Conservation (phyloP, 1,140 invertebrate genomes). For the Drosophila takahashii region DNA sequence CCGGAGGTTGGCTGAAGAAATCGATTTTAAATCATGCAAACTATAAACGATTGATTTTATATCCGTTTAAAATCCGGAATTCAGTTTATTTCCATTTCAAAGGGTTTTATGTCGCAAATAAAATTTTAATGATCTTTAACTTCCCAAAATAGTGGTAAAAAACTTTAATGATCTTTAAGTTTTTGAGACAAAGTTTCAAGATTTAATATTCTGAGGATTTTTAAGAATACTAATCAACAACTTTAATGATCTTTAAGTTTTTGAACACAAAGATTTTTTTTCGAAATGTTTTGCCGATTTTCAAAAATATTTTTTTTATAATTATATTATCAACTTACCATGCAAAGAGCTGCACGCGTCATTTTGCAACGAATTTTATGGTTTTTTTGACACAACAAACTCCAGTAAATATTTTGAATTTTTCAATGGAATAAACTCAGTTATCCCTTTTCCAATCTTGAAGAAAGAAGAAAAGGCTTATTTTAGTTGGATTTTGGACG, state of each 20-base stretch:
- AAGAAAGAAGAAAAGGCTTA: slow-evolving; percentile 58
- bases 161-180: neutral
- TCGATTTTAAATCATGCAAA: neutral
- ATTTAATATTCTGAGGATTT: no score
- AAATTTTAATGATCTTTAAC: no score
- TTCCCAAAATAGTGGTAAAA: no score
- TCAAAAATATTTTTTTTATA: neutral
- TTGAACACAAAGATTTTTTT: neutral
- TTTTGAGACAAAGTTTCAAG: neutral
- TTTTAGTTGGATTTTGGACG: slow-evolving; percentile 12
- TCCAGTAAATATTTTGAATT: slow-evolving; percentile 68
- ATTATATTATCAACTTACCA: slow-evolving; percentile 67
- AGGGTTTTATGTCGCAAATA: neutral
- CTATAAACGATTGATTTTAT: neutral
- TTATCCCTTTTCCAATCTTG: slow-evolving; percentile 79
- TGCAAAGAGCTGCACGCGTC: slow-evolving; percentile 83
- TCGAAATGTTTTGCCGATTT: no score
- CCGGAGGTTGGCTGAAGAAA: neutral
- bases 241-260: neutral
- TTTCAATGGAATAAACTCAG: slow-evolving; percentile 64
- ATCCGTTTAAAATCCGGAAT: no score
- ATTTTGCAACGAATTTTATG: slow-evolving; percentile 73
- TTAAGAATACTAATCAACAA: no score
- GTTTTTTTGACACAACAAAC: slow-evolving; percentile 71
- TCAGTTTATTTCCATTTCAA: neutral